A percentile compares a stretch with the other conserved stretches of the same genome.
phyloP scores from a whole-genome alignment of 2,113 vertebrate genomes.

The Actenoides lindsayi region DNA sequence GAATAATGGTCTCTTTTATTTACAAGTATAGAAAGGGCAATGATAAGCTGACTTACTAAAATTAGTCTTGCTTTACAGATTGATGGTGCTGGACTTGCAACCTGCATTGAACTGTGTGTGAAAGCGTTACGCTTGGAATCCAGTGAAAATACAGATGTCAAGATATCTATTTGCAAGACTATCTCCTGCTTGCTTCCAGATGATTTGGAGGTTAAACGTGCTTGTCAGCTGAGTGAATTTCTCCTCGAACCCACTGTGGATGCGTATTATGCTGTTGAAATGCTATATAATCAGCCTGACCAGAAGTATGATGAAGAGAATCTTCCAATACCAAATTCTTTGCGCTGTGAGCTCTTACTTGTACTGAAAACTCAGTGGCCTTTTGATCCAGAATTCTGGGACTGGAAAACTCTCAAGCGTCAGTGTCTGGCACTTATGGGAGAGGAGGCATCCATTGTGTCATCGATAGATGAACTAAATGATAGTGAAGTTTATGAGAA shows the following conservation, averaged over 20 bases:
- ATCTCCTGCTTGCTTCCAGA: conserved; percentile 93
- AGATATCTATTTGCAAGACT: conserved; percentile 96
- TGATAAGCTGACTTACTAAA: conserved; percentile 5
- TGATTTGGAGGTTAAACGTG: conserved; percentile 95
- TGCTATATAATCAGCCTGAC: conserved; percentile 96
- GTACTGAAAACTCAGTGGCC: conserved; percentile 98
- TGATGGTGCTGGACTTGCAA: conserved; percentile 86
- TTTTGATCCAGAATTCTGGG: conserved; percentile 99
- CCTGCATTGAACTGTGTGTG: conserved; percentile 93
- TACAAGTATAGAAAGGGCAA: neutral
- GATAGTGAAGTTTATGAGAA: conserved; percentile 90
- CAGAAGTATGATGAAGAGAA: conserved; percentile 95
- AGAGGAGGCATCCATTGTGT: conserved; percentile 96
- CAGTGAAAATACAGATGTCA: conserved; percentile 86
- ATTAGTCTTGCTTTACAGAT: conserved; percentile 78
- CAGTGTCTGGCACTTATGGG: conserved; percentile 96
- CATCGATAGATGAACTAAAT: conserved; percentile 94
- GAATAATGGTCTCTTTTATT: neutral
- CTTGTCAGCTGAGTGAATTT: conserved; percentile 97
- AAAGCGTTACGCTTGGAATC: conserved; percentile 90
- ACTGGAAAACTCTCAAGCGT: conserved; percentile 97
- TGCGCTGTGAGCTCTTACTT: conserved; percentile 93
- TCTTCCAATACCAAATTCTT: conserved; percentile 93
- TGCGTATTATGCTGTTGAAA: conserved; percentile 96
- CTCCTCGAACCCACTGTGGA: conserved; percentile 96